Percentiles rank a stretch among this genome's conserved stretches.
Evolutionary conservation across 2,797 vertebrate genomes (phyloP).

Genomic region (Glossophaga mutica): DNA sequence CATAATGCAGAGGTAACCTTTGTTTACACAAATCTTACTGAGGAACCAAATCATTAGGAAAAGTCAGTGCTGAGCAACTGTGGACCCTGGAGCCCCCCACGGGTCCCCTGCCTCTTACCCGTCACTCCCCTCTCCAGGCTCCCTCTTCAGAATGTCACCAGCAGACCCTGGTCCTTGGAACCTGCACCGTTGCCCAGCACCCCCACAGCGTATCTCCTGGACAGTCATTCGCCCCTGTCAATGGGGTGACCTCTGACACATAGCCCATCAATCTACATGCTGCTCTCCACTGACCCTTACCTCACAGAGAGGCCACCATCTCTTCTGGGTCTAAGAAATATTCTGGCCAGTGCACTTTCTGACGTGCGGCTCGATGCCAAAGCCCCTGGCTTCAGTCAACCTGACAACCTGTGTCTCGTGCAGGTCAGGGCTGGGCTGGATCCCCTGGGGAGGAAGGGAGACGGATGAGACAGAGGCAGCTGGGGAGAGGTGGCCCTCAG

Average conservation of each 20-base stretch:
- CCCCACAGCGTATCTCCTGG: neutral
- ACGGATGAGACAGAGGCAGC: neutral
- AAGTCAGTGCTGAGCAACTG: neutral
- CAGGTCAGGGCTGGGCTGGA: neutral
- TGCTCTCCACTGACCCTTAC: fast-evolving
- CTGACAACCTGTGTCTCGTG: neutral
- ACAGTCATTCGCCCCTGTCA: neutral
- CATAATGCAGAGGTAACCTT: neutral
- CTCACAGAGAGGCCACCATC: neutral
- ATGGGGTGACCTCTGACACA: neutral
- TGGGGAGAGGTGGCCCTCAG: neutral
- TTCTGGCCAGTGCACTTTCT: neutral
- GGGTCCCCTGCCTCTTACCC: fast-evolving
- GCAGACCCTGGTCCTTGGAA: fast-evolving
- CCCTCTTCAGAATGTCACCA: neutral
- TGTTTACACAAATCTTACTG: neutral
- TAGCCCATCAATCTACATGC: fast-evolving
- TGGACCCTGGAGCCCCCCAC: too few species aligned
- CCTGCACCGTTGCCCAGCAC: neutral
- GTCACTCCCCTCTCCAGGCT: neutral
- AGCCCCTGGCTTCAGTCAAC: neutral
- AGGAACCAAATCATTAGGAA: neutral
- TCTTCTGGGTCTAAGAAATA: neutral
- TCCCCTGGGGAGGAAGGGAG: neutral
- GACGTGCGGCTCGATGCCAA: neutral